These are phyloP conservation scores for Holothuria leucospilota DNA, from an alignment of 53 echinoderm and acorn worm genomes.

Conservation along the genomic window DNA sequence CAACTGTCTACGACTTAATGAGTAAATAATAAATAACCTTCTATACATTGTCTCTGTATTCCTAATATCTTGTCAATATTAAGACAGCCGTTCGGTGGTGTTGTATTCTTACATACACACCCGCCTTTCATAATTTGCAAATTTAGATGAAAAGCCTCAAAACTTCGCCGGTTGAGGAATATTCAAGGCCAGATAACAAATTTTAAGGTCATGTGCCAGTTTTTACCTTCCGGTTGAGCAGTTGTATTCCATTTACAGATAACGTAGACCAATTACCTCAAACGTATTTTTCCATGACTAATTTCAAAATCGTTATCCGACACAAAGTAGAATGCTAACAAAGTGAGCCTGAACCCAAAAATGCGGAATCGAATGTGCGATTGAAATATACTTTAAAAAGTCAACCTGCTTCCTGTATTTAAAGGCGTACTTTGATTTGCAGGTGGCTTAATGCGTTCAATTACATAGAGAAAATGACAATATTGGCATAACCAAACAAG, in stretches of 20 bases:
- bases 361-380: too few species aligned
- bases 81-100: too few species aligned
- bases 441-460: slow-evolving; percentile 50
- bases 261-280: slow-evolving; percentile 28
- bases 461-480: slow-evolving; percentile 49
- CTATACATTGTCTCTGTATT: too few species aligned
- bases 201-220: slow-evolving; percentile 47
- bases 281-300: slow-evolving; percentile 48
- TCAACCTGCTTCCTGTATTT: slow-evolving; percentile 34
- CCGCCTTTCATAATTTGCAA: too few species aligned
- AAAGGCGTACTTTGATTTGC: slow-evolving; percentile 14
- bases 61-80: too few species aligned
- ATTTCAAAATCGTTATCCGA: slow-evolving; percentile 48
- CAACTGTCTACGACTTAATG: too few species aligned
- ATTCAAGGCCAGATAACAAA: slow-evolving; percentile 31
- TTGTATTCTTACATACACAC: too few species aligned
- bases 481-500: slow-evolving; percentile 39
- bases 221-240: slow-evolving; percentile 1
- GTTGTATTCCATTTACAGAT: slow-evolving; percentile 17
- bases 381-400: slow-evolving; percentile 5
- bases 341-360: too few species aligned
- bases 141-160: too few species aligned
- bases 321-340: too few species aligned
- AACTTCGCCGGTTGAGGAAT: not conserved
- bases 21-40: too few species aligned